Percentiles rank a stretch among this genome's conserved stretches.
phyloP scores from a whole-genome alignment of 2,888 invertebrate species.

The Rhabditoides inermis region DNA sequence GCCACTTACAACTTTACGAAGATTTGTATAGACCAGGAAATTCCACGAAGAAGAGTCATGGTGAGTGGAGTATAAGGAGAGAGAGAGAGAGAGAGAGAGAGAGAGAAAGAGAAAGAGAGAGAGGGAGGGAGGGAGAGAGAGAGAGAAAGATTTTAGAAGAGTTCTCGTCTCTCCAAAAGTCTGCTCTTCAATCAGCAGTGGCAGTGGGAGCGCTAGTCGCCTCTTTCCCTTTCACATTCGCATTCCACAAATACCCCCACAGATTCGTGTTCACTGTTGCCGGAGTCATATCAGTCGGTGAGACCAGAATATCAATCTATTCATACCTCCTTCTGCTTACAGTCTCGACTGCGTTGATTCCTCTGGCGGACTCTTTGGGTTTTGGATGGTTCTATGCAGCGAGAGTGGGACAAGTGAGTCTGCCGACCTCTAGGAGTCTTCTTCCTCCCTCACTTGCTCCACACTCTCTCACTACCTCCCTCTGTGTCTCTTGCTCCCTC shows the following conservation, averaged over 20 bases:
- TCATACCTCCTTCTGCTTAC: neutral
- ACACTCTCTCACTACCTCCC: too few species aligned
- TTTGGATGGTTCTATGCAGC: conserved; percentile 21
- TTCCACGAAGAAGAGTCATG: too few species aligned
- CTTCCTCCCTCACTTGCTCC: too few species aligned
- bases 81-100: too few species aligned
- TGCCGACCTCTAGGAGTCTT: too few species aligned
- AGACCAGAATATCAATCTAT: neutral
- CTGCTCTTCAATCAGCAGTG: conserved; percentile 18
- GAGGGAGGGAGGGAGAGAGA: too few species aligned
- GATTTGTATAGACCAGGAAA: too few species aligned
- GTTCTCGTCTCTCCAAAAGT: too few species aligned
- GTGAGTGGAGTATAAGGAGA: too few species aligned
- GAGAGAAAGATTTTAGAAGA: too few species aligned
- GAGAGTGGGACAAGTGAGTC: conserved; percentile 14
- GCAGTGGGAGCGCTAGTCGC: conserved; percentile 18
- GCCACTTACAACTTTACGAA: conserved; percentile 32
- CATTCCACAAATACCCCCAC: conserved; percentile 15
- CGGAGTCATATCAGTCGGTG: conserved; percentile 18
- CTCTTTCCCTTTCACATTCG: conserved; percentile 19
- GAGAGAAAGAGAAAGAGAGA: too few species aligned
- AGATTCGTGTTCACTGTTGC: conserved; percentile 17
- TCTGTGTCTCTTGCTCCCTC: too few species aligned
- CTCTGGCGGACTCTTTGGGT: conserved; percentile 13
- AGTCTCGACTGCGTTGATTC: conserved; percentile 20